These are phyloP conservation scores for Halcyon chelicuti DNA, from an alignment of 2,797 vertebrate species.

Conservation along the genomic window DNA sequence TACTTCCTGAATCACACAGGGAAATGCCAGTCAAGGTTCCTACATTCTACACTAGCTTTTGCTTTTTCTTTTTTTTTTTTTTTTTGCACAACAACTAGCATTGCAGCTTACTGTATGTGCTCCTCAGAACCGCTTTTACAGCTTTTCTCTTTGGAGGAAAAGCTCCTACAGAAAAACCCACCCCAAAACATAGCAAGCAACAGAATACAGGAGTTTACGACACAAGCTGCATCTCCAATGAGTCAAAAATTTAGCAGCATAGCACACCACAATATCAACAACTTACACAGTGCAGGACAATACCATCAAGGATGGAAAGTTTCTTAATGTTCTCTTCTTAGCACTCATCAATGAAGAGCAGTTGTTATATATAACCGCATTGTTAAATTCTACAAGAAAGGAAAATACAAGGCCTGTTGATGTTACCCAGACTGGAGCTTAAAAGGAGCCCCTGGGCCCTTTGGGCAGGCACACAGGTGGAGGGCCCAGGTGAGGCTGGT, in stretches of 20 bases:
- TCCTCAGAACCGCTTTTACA: neutral
- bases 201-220: neutral
- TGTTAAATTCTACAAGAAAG: neutral
- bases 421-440: accelerated
- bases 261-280: neutral
- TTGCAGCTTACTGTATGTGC: neutral
- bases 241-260: neutral
- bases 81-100: neutral
- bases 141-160: neutral
- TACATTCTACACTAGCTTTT: neutral
- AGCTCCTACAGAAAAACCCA: neutral
- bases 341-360: neutral
- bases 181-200: neutral
- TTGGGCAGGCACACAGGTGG: neutral
- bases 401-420: accelerated
- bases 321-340: neutral
- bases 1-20: neutral
- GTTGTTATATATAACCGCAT: neutral
- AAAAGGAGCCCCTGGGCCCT: neutral
- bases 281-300: neutral
- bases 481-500: neutral
- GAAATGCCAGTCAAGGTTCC: neutral
- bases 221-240: neutral
- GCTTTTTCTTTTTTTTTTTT: no score
- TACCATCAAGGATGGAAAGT: neutral